phyloP scores from a whole-genome alignment of 2,888 invertebrate genomes.

The Drosophila stalkeri region DNA sequence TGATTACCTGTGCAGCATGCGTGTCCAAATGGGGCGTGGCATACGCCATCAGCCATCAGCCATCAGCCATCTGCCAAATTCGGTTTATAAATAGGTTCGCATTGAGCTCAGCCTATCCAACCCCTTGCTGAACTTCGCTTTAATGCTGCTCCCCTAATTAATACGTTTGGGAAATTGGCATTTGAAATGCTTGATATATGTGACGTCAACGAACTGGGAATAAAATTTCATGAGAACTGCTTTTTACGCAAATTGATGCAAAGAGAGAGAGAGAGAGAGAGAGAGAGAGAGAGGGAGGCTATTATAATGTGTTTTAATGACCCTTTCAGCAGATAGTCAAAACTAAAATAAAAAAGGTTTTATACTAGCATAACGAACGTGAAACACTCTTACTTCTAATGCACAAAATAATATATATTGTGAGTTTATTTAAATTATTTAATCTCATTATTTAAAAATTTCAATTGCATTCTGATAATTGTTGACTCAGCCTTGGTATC shows the following conservation, averaged over 20 bases:
- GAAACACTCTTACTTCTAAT: not conserved
- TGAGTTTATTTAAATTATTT: not conserved
- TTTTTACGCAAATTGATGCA: conserved; percentile 46
- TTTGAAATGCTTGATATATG: conserved; percentile 19
- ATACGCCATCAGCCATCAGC: conserved; percentile 4
- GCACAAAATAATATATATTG: not conserved
- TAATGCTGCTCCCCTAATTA: conserved; percentile 33
- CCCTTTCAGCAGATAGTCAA: conserved; percentile 6
- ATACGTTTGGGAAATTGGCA: conserved; percentile 39
- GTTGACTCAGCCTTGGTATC: too few species aligned
- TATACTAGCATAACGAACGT: rapidly evolving
- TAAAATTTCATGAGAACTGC: conserved; percentile 8
- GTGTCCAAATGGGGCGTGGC: conserved; percentile 54
- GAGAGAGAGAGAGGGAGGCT: not conserved
- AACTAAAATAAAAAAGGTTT: not conserved
- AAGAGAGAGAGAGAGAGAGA: too few species aligned
- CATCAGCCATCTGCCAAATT: conserved; percentile 1
- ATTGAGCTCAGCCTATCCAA: not conserved
- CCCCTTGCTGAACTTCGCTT: not conserved
- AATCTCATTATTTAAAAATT: not conserved
- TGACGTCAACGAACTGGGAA: conserved; percentile 5
- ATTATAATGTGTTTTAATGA: conserved; percentile 17
- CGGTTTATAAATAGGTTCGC: conserved; percentile 21
- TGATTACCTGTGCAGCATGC: conserved; percentile 74
- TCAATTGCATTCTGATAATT: not conserved